Percentiles rank a stretch among this genome's conserved stretches.
phyloP scores from a whole-genome alignment of 2,797 vertebrate species.

The Coreius guichenoti region DNA sequence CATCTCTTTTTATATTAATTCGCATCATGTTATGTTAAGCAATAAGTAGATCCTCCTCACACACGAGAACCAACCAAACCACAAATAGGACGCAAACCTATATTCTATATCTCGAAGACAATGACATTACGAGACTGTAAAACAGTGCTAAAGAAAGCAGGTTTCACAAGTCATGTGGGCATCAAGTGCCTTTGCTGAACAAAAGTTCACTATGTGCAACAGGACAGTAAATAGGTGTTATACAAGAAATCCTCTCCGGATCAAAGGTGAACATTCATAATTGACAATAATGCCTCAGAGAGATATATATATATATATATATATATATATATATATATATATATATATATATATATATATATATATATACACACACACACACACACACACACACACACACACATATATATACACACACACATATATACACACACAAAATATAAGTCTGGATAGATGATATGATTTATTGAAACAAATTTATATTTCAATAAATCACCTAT shows the following conservation, averaged over 20 bases:
- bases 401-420: too few species aligned
- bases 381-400: too few species aligned
- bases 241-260: not conserved
- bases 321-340: too few species aligned
- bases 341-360: too few species aligned
- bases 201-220: conserved; percentile 33
- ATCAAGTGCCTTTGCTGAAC: conserved; percentile 18
- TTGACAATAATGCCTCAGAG: not conserved
- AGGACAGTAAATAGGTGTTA: not conserved
- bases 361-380: too few species aligned
- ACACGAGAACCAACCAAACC: not conserved
- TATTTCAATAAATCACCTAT: not conserved
- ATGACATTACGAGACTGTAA: conserved; percentile 13
- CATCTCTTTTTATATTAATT: not conserved
- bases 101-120: not conserved
- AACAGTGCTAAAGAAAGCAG: not conserved
- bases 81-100: not conserved
- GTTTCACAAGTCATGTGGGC: conserved; percentile 34
- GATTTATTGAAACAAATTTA: accelerated
- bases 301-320: too few species aligned
- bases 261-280: conserved; percentile 31
- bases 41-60: not conserved
- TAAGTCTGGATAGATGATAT: not conserved
- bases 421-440: not conserved
- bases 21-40: not conserved